Base-by-base conservation (phyloP, 2,113 vertebrate species). In the Phalacrocorax pelagicus region DNA sequence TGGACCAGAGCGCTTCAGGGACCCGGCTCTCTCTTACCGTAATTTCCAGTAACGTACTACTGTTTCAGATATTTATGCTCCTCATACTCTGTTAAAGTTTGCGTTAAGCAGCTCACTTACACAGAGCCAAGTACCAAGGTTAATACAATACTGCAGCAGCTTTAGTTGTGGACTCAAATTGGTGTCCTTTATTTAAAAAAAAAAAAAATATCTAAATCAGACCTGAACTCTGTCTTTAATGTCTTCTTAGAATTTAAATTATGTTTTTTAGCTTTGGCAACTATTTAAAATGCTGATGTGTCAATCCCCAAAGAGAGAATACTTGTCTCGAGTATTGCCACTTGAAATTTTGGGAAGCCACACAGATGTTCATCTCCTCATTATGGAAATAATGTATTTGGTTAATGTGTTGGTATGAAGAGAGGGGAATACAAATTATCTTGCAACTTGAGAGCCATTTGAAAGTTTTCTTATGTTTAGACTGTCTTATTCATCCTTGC, bases 301-400 rank as follows among this genome's bases (percentile, higher is more conserved):
- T 81, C 92, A 86, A 38, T 91, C 77, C 94, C 95, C 73, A 67
- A 30, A 92, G 95, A 95, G 75, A 92, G 94, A 96, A 93, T 95
- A 93, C 96, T 97, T 92, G 94, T 96, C 96, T 97, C 77, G 3
- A 96, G 96, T 95, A 90, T 95, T 94, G 83, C 95, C 95, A 95
- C 96, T 97, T 92, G 82, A 96, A 96, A 93, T 96, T 97, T 97
- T 96, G 95, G 96, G 94, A 96, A 97, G 94, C 92, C 96, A 95
- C 96, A 90, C 96, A 96, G 96, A 96, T 97, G 95, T 96, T 96
- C 96, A 94, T 96, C 96, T 97, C 67, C 96, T 97, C 96, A 91
- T 96, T 96, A 97, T 96, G 95, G 96, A 96, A 95, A 96, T 96
- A 96, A 96, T 96, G 90, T 94, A 91, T 96, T 91, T 97, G 92